Conservation (phyloP, 2,797 vertebrate species). For the Sebastes hubbsi region DNA sequence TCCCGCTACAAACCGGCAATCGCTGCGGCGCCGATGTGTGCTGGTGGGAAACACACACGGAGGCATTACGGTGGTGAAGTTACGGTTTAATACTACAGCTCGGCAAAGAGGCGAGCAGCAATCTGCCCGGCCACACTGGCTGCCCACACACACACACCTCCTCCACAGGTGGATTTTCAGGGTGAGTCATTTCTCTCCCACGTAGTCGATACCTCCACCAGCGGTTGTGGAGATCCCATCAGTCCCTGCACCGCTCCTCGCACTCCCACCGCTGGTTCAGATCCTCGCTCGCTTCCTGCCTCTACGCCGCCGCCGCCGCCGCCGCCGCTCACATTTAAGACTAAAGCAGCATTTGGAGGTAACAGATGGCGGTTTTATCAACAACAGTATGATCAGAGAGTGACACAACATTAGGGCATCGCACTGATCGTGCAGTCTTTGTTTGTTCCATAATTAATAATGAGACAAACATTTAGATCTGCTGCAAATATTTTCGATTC, state of each 20-base stretch:
- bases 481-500: slow-evolving; percentile 21
- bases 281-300: slow-evolving; percentile 6
- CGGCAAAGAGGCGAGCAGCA: slow-evolving; percentile 36
- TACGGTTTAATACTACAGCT: slow-evolving; percentile 22
- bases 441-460: slow-evolving; percentile 35
- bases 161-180: slow-evolving; percentile 54
- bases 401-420: slow-evolving; percentile 47
- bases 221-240: slow-evolving; percentile 57
- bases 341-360: slow-evolving; percentile 30
- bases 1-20: not conserved
- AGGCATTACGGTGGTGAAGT: slow-evolving; percentile 3
- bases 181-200: slow-evolving; percentile 70
- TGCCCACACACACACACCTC: slow-evolving; percentile 38
- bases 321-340: not conserved
- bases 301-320: not conserved
- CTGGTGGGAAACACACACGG: not conserved
- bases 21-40: slow-evolving; percentile 9
- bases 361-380: slow-evolving; percentile 62
- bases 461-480: slow-evolving; percentile 28
- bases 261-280: not conserved
- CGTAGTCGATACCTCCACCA: slow-evolving; percentile 60
- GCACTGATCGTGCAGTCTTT: slow-evolving; percentile 43
- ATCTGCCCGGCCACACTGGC: slow-evolving; percentile 40
- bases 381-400: slow-evolving; percentile 58
- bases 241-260: slow-evolving; percentile 36